Base-by-base conservation (phyloP, 1,140 invertebrate genomes). In the Drosophila aff. region DNA sequence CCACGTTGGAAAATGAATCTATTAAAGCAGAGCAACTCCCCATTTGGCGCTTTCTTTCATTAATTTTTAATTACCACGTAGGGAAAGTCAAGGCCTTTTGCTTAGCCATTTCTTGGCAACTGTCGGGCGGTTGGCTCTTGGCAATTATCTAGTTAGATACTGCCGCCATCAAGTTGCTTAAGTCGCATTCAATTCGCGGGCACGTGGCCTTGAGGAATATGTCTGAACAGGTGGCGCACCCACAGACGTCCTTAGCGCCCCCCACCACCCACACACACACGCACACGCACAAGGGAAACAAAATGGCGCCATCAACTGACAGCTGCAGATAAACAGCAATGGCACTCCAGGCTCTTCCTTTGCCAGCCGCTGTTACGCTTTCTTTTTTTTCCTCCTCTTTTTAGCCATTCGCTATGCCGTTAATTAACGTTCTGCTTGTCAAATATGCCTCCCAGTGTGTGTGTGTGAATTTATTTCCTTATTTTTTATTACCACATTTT, bases 341-440 rank as follows among this genome's bases (percentile, higher is more conserved):
- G 28, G 53, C 47, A 55, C 49, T 63, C 40, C 58, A 40, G 72
- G 57, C 41, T 38, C 21, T 66, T 71, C 63, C 67, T 55, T 55
- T 40, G 33, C 65, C 1, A 60, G 23, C 21, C 38, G 9, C 26
- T 47, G 28, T 68, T 61, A 50, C 43, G 47, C 47, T 16, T 69
- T 40, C 31, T 36, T 26, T 44, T 55, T 36, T 74, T 33, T 68
- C 67, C 64, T 78, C 18, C 46, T 53, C 46, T 62, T 59, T 66
- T 55, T 58, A 41, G 60, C 62, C 67, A 73, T 85, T 78, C 53
- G 78, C 61, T 53, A 62, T 58, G 58, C 55, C 67, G 57, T 85
- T 85, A 85, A 85, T 85, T 85, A 86, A 86, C 78, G 79, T 79
- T 76, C 62, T 79, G 82, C 76, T 68, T 67, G 62, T 46, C 74